phyloP scores from a whole-genome alignment of 2,888 invertebrate genomes.

The Cantharis nigra region DNA sequence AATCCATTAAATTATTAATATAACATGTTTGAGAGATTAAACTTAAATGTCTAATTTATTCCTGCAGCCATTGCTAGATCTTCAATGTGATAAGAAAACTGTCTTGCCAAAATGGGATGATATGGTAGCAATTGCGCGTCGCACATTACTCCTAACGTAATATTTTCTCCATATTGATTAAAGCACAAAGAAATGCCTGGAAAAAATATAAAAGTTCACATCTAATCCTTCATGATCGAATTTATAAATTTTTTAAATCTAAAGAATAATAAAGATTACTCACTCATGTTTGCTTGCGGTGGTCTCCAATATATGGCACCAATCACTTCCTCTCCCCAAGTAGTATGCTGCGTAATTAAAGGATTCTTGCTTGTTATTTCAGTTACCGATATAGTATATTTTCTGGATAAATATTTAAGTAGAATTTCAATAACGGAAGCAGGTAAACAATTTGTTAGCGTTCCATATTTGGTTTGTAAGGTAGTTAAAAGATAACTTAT shows the following conservation, averaged over 20 bases:
- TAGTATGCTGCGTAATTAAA: constrained; percentile 57
- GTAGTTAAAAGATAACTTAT: constrained; percentile 61
- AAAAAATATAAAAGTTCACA: constrained; percentile 35
- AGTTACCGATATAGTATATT: constrained; percentile 70
- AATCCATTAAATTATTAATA: background rate
- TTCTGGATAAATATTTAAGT: constrained; percentile 67
- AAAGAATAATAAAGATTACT: constrained; percentile 42
- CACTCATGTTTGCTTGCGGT: constrained; percentile 77
- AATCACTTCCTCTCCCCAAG: constrained; percentile 69
- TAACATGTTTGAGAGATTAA: background rate
- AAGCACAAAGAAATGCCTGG: constrained; percentile 74
- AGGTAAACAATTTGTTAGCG: constrained; percentile 68
- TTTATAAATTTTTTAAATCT: too few species aligned
- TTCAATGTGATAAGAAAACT: constrained; percentile 49
- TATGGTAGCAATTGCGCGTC: constrained; percentile 71
- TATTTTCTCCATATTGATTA: constrained; percentile 68
- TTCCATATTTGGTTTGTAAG: constrained; percentile 60
- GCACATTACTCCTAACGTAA: constrained; percentile 72
- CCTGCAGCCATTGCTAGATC: constrained; percentile 44
- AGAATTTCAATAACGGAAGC: constrained; percentile 61
- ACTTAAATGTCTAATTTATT: constrained; percentile 5
- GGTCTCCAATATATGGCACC: constrained; percentile 74
- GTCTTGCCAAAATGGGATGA: constrained; percentile 61
- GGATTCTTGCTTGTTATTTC: constrained; percentile 59
- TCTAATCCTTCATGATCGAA: background rate